Evolutionary conservation across 2,797 vertebrate species (phyloP).

Genomic region (Ctenosaura bakeri): DNA sequence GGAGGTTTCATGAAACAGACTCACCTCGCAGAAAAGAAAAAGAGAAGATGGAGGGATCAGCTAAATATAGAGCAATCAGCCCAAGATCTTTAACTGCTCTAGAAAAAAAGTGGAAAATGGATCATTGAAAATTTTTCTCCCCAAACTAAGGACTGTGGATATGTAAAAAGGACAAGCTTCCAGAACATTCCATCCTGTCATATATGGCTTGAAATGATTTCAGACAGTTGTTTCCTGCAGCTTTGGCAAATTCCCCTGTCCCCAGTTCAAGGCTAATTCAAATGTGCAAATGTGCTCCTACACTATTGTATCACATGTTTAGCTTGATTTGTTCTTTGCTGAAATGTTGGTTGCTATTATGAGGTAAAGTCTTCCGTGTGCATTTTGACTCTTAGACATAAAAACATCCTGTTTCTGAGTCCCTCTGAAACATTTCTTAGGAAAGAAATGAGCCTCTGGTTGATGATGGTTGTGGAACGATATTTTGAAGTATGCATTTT

Average conservation of each 20-base stretch:
- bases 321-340: conserved; percentile 13
- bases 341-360: neutral
- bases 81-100: neutral
- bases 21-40: neutral
- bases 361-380: neutral
- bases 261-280: neutral
- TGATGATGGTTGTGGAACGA: neutral
- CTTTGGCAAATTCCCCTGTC: neutral
- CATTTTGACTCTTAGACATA: conserved; percentile 13
- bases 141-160: neutral
- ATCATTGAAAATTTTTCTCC: neutral
- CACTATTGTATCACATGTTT: neutral
- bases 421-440: neutral
- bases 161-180: neutral
- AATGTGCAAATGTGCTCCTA: neutral
- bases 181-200: neutral
- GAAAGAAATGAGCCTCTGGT: neutral
- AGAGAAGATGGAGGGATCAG: neutral
- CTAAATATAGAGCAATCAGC: neutral
- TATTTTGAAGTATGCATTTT: conserved; percentile 25
- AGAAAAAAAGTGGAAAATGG: neutral
- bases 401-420: neutral
- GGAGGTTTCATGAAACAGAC: neutral
- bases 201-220: neutral
- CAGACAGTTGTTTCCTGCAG: neutral